phyloP scores from a whole-genome alignment of 92 coral and sea anemone genomes.

The Bergia puertoricense region DNA sequence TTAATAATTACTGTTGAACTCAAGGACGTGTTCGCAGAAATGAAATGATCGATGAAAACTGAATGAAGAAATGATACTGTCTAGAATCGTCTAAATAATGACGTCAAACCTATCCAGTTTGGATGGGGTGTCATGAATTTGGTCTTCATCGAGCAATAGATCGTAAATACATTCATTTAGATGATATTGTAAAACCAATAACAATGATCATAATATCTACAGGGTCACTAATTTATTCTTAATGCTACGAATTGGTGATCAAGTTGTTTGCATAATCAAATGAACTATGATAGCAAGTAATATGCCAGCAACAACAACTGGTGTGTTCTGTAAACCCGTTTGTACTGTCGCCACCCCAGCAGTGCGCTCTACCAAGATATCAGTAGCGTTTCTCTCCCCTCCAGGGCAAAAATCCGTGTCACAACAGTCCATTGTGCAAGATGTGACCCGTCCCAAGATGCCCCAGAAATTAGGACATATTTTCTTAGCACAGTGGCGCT shows the following conservation, averaged over 20 bases:
- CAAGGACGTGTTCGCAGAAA: no score
- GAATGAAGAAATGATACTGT: no score
- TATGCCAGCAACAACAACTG: neutral
- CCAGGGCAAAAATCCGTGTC: constrained; percentile 2
- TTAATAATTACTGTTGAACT: no score
- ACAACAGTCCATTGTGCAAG: constrained; percentile 24
- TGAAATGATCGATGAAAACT: no score
- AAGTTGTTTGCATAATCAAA: neutral
- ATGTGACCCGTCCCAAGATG: neutral
- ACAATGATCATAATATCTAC: neutral
- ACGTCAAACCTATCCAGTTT: no score
- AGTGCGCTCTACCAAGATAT: neutral
- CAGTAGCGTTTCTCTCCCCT: neutral
- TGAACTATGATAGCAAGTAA: neutral
- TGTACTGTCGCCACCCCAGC: neutral
- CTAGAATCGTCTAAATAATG: no score
- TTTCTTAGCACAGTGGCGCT: constrained; percentile 9
- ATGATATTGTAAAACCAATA: no score
- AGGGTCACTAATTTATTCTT: neutral
- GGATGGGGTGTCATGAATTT: no score
- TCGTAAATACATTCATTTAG: no score
- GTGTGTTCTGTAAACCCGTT: neutral
- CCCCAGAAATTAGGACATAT: constrained; percentile 22
- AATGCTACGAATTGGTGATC: neutral
- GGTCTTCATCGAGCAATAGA: no score